Evolutionary conservation across 2,888 invertebrate genomes (phyloP), one percentile per base, ranked within the genome.

Genomic region (Troides helena): DNA sequence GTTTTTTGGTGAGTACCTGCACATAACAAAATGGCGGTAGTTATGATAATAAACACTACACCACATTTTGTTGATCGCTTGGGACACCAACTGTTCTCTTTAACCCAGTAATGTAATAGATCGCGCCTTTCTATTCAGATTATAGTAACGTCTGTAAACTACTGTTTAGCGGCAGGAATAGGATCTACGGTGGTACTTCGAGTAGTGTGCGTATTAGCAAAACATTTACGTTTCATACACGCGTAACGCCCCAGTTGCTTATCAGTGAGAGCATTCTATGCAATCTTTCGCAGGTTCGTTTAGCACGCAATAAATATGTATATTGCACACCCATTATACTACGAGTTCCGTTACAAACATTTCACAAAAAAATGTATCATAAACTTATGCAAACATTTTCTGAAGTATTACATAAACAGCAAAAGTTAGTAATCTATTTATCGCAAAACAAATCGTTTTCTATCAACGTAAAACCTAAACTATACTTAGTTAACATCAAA

Each of bases 241-340:
- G 36, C 50, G 25, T 50, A 30, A 18, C 46, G 69, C 56, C 61
- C 65, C 36, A 61, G 62, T 62, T 69, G 57, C 57, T 62, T 69
- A 69, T 69, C 69, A 43, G 69, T 64, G 65, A 69, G 65, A 65
- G 69, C 61, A 65, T 69, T 64, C 59, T 64, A n/a, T 69, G 56
- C 69, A 65, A 69, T 69, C 65, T 46, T 21, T 61, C 46, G 46
- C 25, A 43, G 68, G 23, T 23, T 57, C 46, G 59, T 50, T 63
- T 50, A 50, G 61, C 3, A 14, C 17, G 30, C 62, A 12, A 57
- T 21, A 39, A 62, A 62, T 46, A 30, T 36, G 30, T 30, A 30
- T 46, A 36, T 56, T 67, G 50, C 57, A 57, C 18, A 57, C 57
- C 4, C 21, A 57, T 21, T 57, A 58, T 23, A 23, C n/a, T 58